Evolutionary conservation across 1,140 invertebrate species (phyloP), one percentile per base, ranked within the genome.

Genomic region (Trissolcus basalis): DNA sequence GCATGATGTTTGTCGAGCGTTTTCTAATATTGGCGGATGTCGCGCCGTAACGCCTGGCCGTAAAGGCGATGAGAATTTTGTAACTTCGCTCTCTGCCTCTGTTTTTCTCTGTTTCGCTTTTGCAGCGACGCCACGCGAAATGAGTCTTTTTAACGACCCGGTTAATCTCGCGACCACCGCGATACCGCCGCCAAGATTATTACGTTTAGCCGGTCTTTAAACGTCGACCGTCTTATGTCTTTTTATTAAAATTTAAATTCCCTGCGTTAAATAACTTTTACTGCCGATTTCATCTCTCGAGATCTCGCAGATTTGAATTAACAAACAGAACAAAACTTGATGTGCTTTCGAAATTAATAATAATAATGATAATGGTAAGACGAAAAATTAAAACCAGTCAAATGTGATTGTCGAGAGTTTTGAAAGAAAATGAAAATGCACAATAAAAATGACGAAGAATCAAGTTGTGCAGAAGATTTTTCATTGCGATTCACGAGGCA

Each of bases 131-230:
- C 56, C 61, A 67, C 55, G 49, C 67, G 50, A 67, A 77, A 77
- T 72, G 75, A 64, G 63, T 69, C 64, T 77, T 72, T 69, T 77
- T 77, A 77, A 72, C 56, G 69, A 48, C 54, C 63, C 63, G 63
- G 63, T 77, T 77, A 77, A 77, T 77, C 74, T 72, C 50, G 61
- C 51, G 36, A 51, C 61, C 61, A 27, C 61, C 56, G 50, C 39
- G 45, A 67, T 68, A 50, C 53, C 41, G 60, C 56, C 53, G 63
- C 67, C 63, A 59, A 72, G 53, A 77, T 77, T 77, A 77, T 77
- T 77, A 69, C 53, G 51, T 60, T 70, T 70, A 63, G 58, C 47
- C 11, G 33, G 58, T 51, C 63, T 67, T 70, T 44, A 63, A 72
- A 72, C 48, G 16, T 14, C 41, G 33, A n/a, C 19, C 53, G 53